These are phyloP conservation scores for Drosophila differens DNA, from an alignment of 2,888 invertebrate species.

Conservation along the genomic window DNA sequence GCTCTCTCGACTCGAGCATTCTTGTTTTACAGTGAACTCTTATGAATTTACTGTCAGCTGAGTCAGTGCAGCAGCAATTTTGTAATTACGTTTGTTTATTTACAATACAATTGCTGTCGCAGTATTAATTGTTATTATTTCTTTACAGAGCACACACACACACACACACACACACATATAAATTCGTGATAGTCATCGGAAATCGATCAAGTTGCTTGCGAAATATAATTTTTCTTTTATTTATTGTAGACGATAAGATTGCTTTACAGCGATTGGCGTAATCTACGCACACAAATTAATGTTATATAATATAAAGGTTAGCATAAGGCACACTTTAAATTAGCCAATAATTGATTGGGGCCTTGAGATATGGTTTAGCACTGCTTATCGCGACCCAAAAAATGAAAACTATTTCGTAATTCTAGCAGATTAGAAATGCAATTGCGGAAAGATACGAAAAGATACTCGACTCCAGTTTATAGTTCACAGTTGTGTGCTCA, in stretches of 20 bases:
- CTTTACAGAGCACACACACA: constrained; percentile 29
- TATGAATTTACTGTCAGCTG: constrained; percentile 16
- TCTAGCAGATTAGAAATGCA: constrained; percentile 32
- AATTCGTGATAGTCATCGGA: constrained; percentile 64
- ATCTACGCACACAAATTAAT: constrained; percentile 54
- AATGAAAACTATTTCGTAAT: constrained; percentile 27
- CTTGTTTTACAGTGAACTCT: neutral
- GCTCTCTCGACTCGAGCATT: neutral
- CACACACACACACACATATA: constrained; percentile 22
- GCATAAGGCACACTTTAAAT: constrained; percentile 27
- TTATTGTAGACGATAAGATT: constrained; percentile 63
- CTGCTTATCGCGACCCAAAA: constrained; percentile 40
- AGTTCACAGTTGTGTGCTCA: constrained; percentile 12
- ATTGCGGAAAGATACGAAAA: constrained; percentile 10
- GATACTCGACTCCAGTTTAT: constrained; percentile 39
- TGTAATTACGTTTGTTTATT: constrained; percentile 74
- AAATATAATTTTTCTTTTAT: constrained; percentile 34
- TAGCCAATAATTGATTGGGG: constrained; percentile 46
- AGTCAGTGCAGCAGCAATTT: constrained; percentile 27
- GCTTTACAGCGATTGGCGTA: constrained; percentile 48
- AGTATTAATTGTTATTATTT: constrained; percentile 36
- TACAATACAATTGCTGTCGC: constrained; percentile 49
- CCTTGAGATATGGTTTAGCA: constrained; percentile 5
- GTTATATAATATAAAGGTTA: constrained; percentile 49
- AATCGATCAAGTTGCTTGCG: constrained; percentile 64